These are phyloP conservation scores for Eupristina koningsbergeri DNA, from an alignment of 1,140 invertebrate genomes.

Conservation along the genomic window DNA sequence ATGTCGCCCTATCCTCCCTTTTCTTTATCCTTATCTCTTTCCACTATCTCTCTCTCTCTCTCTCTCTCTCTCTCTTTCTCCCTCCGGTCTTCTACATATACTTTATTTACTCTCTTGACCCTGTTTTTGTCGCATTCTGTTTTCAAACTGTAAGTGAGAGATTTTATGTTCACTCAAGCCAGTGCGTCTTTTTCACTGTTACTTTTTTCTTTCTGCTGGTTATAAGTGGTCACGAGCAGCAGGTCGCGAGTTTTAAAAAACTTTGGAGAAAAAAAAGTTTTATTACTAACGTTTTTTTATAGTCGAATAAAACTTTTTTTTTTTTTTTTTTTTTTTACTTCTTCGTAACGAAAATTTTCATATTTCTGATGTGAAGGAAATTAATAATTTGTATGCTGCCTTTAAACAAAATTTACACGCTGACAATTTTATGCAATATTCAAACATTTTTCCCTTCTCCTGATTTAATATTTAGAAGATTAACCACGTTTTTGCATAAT, in stretches of 20 bases:
- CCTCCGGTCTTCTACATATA: not conserved
- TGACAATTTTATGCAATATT: not conserved
- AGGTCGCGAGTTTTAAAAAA: conserved; percentile 27
- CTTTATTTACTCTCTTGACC: conserved; percentile 42
- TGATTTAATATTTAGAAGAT: not conserved
- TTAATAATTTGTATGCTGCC: not conserved
- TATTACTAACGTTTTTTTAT: conserved; percentile 18
- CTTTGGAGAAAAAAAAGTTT: conserved; percentile 34
- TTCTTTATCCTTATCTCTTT: not conserved
- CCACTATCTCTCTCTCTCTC: not conserved
- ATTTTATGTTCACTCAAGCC: conserved; percentile 29
- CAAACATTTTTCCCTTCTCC: not conserved
- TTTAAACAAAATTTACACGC: not conserved
- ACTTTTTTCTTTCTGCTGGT: not conserved
- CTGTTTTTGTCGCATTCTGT: conserved; percentile 8
- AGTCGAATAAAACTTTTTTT: not conserved
- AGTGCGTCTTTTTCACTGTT: not conserved
- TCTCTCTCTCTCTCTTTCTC: not conserved
- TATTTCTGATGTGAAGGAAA: not conserved
- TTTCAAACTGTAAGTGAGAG: conserved; percentile 6
- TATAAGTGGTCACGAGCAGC: not conserved
- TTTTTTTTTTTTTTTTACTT: too few species aligned
- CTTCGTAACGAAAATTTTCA: not conserved
- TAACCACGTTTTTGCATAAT: too few species aligned
- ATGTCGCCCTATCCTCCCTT: not conserved